Evolutionary conservation across 2,888 invertebrate genomes (phyloP).

Genomic region (Lacanobia wlatinum): DNA sequence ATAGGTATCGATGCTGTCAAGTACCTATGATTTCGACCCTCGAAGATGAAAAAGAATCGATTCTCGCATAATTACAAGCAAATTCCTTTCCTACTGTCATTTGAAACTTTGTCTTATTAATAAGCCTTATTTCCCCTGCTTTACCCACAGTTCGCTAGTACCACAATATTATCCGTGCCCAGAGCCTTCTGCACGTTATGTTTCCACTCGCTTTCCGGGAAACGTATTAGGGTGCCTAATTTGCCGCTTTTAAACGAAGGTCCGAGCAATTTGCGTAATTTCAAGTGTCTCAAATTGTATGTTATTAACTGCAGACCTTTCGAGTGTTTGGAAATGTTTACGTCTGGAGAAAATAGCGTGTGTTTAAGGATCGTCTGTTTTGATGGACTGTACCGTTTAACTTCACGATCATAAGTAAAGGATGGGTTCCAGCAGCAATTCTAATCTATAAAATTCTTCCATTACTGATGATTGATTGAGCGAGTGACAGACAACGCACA

Average conservation of each 20-base stretch:
- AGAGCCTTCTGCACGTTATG: background rate
- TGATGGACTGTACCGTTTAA: conserved; percentile 22
- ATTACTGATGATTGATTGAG: too few relatives aligned
- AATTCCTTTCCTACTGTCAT: background rate
- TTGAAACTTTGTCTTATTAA: background rate
- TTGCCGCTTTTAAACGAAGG: conserved; percentile 44
- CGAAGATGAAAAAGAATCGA: background rate
- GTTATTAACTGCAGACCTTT: conserved; percentile 42
- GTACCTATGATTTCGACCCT: too few relatives aligned
- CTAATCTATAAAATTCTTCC: too few relatives aligned
- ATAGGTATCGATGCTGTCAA: too few relatives aligned
- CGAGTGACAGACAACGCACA: too few relatives aligned
- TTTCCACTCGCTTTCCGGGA: conserved; percentile 44
- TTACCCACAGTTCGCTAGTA: conserved; percentile 5
- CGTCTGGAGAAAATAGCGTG: conserved; percentile 28
- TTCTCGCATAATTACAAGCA: background rate
- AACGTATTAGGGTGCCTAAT: conserved; percentile 44
- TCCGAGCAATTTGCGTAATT: conserved; percentile 53
- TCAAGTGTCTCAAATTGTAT: conserved; percentile 53
- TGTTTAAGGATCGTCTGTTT: conserved; percentile 29
- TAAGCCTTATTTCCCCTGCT: background rate
- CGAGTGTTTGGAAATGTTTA: conserved; percentile 31
- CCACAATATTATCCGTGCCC: background rate
- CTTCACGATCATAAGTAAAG: conserved; percentile 4
- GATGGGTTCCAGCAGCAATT: background rate